A percentile compares a stretch with the other conserved stretches of the same genome.
These are phyloP conservation scores for Percopsis omiscomaycus DNA, from an alignment of 2,797 vertebrate genomes.

Conservation along the genomic window DNA sequence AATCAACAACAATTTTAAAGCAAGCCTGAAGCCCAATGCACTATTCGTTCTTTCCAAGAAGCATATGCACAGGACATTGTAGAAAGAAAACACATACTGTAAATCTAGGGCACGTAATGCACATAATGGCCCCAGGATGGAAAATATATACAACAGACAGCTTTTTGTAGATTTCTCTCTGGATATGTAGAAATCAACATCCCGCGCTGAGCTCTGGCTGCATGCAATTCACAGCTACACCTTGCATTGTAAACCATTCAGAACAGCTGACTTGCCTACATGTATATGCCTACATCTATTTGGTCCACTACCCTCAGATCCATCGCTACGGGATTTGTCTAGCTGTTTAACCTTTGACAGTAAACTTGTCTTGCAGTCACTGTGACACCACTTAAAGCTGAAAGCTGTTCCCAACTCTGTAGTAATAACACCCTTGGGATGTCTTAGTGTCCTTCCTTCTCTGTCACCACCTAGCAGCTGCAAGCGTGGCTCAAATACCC, in stretches of 20 bases:
- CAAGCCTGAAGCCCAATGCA: slow-evolving; percentile 33
- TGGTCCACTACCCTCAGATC: slow-evolving; percentile 19
- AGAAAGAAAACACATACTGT: slow-evolving; percentile 27
- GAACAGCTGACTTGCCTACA: slow-evolving; percentile 8
- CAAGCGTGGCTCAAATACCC: slow-evolving; percentile 69
- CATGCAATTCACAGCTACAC: not conserved
- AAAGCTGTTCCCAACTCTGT: slow-evolving; percentile 62
- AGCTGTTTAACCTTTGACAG: slow-evolving; percentile 73
- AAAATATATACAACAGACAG: slow-evolving; percentile 10
- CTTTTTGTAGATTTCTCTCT: slow-evolving; percentile 13
- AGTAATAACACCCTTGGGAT: slow-evolving; percentile 72
- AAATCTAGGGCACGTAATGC: slow-evolving; percentile 47
- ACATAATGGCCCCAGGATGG: slow-evolving; percentile 21
- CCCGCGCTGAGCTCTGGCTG: not conserved
- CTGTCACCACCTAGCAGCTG: slow-evolving; percentile 76
- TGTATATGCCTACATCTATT: slow-evolving; percentile 2
- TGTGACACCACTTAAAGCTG: slow-evolving; percentile 56
- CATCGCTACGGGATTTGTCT: slow-evolving; percentile 43
- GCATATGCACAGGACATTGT: slow-evolving; percentile 35
- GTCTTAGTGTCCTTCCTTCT: slow-evolving; percentile 72
- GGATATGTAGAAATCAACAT: not conserved
- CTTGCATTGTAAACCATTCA: slow-evolving; percentile 32
- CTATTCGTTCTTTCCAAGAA: slow-evolving; percentile 35
- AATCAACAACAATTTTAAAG: slow-evolving; percentile 13
- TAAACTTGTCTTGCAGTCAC: slow-evolving; percentile 56